Evolutionary conservation across 2,888 invertebrate genomes (phyloP).

Genomic region (Apodemia zela): DNA sequence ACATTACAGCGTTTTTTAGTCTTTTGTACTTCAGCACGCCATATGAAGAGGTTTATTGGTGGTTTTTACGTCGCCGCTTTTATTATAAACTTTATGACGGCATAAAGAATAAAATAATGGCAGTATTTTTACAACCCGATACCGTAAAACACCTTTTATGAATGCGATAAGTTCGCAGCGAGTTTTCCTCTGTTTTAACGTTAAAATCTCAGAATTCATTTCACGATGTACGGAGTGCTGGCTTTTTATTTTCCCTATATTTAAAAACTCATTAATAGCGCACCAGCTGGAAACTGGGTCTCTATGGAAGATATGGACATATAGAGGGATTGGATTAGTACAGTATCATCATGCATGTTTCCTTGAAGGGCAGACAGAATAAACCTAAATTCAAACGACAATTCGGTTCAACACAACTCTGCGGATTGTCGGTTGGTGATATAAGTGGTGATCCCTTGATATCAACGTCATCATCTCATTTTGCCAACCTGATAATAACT

Average conservation of each 20-base stretch:
- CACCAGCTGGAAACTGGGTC: too few species aligned
- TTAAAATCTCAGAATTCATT: conserved; percentile 14
- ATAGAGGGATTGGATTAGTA: too few species aligned
- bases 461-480: too few species aligned
- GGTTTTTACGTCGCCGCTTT: conserved; percentile 64
- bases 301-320: too few species aligned
- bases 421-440: too few species aligned
- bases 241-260: background rate
- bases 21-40: conserved; percentile 40
- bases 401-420: too few species aligned
- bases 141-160: conserved; percentile 74
- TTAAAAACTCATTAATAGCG: background rate
- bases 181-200: conserved; percentile 17
- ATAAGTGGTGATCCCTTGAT: too few species aligned
- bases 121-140: conserved; percentile 68
- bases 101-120: conserved; percentile 73
- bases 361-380: too few species aligned
- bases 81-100: conserved; percentile 74
- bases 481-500: too few species aligned
- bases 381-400: too few species aligned
- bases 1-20: conserved; percentile 21
- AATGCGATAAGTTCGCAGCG: conserved; percentile 50
- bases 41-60: conserved; percentile 58
- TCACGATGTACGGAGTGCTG: background rate
- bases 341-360: too few species aligned